Evolutionary conservation across 2,797 vertebrate genomes (phyloP).

Genomic region (Cyprinella venusta): DNA sequence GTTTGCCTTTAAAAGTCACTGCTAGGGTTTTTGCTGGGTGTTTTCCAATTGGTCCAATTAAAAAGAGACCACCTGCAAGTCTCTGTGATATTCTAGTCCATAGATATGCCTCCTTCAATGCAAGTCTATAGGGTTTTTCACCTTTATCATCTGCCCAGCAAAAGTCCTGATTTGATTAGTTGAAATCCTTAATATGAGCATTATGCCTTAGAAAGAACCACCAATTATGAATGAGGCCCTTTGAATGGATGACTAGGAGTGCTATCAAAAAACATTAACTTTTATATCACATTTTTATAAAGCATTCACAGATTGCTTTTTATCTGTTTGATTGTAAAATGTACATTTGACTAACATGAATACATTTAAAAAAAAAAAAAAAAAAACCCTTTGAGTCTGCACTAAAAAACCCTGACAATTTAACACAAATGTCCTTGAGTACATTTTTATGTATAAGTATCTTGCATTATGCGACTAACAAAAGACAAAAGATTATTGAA

Average conservation of each 20-base stretch:
- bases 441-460: neutral
- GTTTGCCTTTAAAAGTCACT: neutral
- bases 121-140: neutral
- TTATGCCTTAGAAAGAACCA: too few species aligned
- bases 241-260: neutral
- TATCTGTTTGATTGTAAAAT: neutral
- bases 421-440: neutral
- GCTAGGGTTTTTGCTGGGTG: neutral
- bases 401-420: neutral
- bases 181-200: neutral
- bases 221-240: neutral
- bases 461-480: neutral
- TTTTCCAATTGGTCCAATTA: neutral
- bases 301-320: neutral
- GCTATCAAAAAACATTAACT: neutral
- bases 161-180: neutral
- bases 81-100: neutral
- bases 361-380: too few species aligned
- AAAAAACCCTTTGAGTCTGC: too few species aligned
- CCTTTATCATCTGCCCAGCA: neutral
- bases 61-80: neutral
- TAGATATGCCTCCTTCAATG: neutral
- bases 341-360: neutral
- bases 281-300: neutral
- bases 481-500: neutral